A percentile compares a stretch with the other conserved stretches of the same genome.
These are phyloP conservation scores for Microctenopoma steveboyesi DNA, from an alignment of 2,797 vertebrate genomes.

Conservation along the genomic window DNA sequence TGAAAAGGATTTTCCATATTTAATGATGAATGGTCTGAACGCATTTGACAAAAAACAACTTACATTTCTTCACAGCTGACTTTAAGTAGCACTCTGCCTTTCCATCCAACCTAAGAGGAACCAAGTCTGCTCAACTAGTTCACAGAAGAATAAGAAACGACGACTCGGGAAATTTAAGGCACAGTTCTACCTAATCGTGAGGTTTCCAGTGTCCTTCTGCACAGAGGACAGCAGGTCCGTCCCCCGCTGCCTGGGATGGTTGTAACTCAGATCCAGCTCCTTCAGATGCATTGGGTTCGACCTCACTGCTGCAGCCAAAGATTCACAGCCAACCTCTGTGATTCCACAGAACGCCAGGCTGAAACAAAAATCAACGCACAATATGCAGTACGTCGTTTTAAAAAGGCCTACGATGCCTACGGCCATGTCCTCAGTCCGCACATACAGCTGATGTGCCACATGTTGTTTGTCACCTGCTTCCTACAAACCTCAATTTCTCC, in stretches of 20 bases:
- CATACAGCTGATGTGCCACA: too few species aligned
- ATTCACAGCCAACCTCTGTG: constrained; percentile 31
- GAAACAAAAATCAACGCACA: neutral
- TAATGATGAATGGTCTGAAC: neutral
- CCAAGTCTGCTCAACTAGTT: neutral
- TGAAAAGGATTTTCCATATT: neutral
- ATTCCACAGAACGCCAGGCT: constrained; percentile 42
- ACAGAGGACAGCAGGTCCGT: constrained; percentile 14
- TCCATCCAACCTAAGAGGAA: neutral
- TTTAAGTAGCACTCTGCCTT: constrained; percentile 51
- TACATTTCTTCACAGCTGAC: constrained; percentile 50
- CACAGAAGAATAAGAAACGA: neutral
- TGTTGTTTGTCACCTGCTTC: neutral
- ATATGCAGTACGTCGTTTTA: neutral
- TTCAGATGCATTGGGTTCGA: constrained; percentile 26
- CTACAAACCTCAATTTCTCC: constrained; percentile 45
- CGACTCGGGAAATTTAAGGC: neutral
- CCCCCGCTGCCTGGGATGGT: constrained; percentile 20
- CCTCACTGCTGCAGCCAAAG: constrained; percentile 14
- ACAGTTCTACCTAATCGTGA: constrained; percentile 23
- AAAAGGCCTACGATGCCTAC: too few species aligned
- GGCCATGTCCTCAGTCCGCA: too few species aligned
- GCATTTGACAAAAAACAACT: neutral
- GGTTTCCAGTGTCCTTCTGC: constrained; percentile 7
- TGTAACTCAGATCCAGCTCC: constrained; percentile 51